A percentile compares a stretch with the other conserved stretches of the same genome.
Conservation (phyloP, 53 echinoderm and acorn worm species). For the Temnopleurus reevesii region DNA sequence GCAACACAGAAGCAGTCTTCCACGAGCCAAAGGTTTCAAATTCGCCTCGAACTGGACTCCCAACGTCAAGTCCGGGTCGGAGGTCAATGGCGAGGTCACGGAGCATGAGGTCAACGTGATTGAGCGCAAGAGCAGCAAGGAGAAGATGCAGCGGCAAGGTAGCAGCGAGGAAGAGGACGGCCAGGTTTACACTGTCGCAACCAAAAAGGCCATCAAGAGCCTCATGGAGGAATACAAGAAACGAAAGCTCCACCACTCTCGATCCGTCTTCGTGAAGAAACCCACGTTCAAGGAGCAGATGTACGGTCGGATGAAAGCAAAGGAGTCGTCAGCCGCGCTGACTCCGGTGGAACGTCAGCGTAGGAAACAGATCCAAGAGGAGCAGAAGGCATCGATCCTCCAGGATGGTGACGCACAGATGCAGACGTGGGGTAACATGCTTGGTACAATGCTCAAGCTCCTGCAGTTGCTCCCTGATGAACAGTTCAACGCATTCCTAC, state of each 20-base stretch:
- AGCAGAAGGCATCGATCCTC: conserved; percentile 81
- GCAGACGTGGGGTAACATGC: conserved; percentile 95
- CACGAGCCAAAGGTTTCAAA: conserved; percentile 69
- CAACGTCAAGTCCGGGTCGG: conserved; percentile 77
- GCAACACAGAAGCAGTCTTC: conserved; percentile 46
- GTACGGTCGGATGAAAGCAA: conserved; percentile 72
- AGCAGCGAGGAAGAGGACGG: conserved; percentile 51
- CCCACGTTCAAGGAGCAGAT: conserved; percentile 97
- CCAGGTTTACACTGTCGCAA: conserved; percentile 88
- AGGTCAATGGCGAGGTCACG: conserved; percentile 38
- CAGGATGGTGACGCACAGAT: conserved; percentile 84
- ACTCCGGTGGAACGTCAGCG: conserved; percentile 81
- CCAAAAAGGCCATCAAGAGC: conserved; percentile 98
- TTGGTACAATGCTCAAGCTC: conserved; percentile 87
- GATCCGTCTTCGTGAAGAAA: conserved; percentile 96
- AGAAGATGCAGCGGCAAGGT: conserved; percentile 21
- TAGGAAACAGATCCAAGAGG: conserved; percentile 88
- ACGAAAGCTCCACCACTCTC: conserved; percentile 82
- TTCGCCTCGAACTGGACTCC: conserved; percentile 98
- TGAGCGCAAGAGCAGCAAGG: conserved; percentile 38
- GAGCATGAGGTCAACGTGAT: conserved; percentile 83
- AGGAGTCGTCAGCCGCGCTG: conserved; percentile 21
- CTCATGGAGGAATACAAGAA: conserved; percentile 99
- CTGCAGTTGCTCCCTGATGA: conserved; percentile 87
- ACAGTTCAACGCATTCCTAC: conserved; percentile 82